Percentiles rank a stretch among this genome's conserved stretches.
Conservation (phyloP, 2,888 invertebrate genomes). For the Aspidiotus rigidus region DNA sequence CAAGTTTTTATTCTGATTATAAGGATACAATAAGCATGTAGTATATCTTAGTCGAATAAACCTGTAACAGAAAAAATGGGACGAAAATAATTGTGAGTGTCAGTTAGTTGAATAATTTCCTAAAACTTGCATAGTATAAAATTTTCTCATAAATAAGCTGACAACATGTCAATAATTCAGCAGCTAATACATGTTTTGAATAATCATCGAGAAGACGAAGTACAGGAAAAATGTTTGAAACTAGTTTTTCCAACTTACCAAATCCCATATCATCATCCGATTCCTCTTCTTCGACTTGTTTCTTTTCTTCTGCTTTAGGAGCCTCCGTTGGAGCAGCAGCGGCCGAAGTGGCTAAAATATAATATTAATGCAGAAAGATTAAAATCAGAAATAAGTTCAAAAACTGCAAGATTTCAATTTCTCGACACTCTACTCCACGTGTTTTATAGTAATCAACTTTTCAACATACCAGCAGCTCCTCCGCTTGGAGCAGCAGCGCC, state of each 20-base stretch:
- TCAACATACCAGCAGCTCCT: conserved; percentile 42
- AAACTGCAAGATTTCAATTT: no score
- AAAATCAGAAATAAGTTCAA: neutral
- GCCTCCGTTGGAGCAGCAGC: conserved; percentile 59
- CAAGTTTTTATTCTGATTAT: no score
- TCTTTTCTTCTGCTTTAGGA: conserved; percentile 50
- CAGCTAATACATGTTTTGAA: neutral
- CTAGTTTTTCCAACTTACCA: conserved; percentile 48
- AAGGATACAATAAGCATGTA: no score
- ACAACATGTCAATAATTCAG: neutral
- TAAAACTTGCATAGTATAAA: neutral
- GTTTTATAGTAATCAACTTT: neutral
- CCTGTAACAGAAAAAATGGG: neutral
- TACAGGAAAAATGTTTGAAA: neutral
- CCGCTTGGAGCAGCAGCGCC: conserved; percentile 73
- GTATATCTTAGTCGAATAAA: neutral
- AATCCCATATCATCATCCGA: conserved; percentile 92
- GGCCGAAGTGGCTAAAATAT: conserved; percentile 41
- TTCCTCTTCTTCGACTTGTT: conserved; percentile 74
- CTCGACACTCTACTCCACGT: no score
- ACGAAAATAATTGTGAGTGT: neutral
- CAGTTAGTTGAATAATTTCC: neutral
- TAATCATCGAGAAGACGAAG: neutral
- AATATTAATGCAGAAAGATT: conserved; percentile 2
- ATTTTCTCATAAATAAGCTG: neutral